Evolutionary conservation across 2,888 invertebrate genomes (phyloP).

Genomic region (Urechis unicinctus): DNA sequence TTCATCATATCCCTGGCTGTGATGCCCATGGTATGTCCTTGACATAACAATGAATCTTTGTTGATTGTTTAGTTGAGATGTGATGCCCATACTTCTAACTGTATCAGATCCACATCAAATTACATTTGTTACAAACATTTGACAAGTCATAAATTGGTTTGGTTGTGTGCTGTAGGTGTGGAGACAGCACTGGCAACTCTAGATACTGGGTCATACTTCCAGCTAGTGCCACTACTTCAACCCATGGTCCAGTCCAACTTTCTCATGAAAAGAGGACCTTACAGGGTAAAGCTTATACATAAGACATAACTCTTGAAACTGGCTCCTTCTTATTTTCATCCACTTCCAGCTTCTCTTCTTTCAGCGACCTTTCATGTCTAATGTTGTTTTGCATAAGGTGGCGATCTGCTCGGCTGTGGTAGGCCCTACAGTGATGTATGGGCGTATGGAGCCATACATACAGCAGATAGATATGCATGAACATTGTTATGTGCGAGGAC

Average conservation of each 20-base stretch:
- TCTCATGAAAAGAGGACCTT: background rate
- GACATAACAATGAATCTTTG: no score
- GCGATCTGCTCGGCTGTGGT: constrained; percentile 36
- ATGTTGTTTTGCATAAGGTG: constrained; percentile 22
- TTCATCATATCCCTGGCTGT: background rate
- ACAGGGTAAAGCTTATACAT: background rate
- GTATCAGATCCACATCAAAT: background rate
- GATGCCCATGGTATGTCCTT: background rate
- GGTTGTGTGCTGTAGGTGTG: no score
- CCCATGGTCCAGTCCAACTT: background rate
- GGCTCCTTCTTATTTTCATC: no score
- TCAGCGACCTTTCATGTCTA: background rate
- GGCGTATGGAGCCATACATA: constrained; percentile 39
- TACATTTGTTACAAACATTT: background rate
- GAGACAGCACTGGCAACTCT: background rate
- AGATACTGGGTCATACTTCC: background rate
- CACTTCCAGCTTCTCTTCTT: no score
- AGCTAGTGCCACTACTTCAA: background rate
- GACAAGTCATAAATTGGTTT: background rate
- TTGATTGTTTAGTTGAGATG: no score
- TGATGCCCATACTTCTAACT: no score
- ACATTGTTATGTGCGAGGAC: constrained; percentile 44
- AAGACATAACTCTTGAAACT: no score
- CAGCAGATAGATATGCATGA: constrained; percentile 36
- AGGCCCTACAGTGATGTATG: constrained; percentile 34